A percentile compares a stretch with the other conserved stretches of the same genome.
These are phyloP conservation scores for Stenodera caucasica DNA, from an alignment of 2,888 invertebrate genomes.

Conservation along the genomic window DNA sequence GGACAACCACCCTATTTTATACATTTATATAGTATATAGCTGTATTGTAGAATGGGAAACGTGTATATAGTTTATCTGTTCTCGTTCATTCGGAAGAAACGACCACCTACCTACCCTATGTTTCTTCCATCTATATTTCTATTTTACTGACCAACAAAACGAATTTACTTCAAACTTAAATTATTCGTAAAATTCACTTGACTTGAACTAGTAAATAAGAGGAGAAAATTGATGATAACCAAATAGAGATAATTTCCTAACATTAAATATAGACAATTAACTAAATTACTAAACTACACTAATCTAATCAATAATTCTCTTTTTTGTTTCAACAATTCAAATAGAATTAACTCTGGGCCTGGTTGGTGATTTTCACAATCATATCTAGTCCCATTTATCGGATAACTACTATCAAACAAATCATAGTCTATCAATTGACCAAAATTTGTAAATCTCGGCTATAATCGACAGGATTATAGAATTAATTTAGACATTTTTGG, in stretches of 20 bases:
- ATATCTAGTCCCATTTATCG: not conserved
- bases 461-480: too few species aligned
- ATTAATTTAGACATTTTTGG: too few species aligned
- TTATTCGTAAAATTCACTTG: conserved; percentile 39
- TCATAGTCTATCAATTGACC: not conserved
- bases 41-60: conserved; percentile 22
- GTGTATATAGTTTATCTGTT: conserved; percentile 27
- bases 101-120: conserved; percentile 14
- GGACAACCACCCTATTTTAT: conserved; percentile 18
- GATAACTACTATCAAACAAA: not conserved
- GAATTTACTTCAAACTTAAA: conserved; percentile 36
- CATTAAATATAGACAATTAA: conserved; percentile 20
- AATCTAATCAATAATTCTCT: too few species aligned
- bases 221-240: conserved; percentile 12
- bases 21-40: conserved; percentile 18
- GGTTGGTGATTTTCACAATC: not conserved
- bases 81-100: conserved; percentile 28
- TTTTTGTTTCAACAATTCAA: not conserved
- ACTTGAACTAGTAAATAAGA: conserved; percentile 15
- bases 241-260: conserved; percentile 13
- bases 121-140: conserved; percentile 7
- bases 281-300: conserved; percentile 12
- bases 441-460: too few species aligned
- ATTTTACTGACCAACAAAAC: conserved; percentile 26
- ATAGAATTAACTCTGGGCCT: not conserved